These are phyloP conservation scores for Tetranychus truncatus DNA, from an alignment of 2,888 invertebrate genomes.

Conservation along the genomic window DNA sequence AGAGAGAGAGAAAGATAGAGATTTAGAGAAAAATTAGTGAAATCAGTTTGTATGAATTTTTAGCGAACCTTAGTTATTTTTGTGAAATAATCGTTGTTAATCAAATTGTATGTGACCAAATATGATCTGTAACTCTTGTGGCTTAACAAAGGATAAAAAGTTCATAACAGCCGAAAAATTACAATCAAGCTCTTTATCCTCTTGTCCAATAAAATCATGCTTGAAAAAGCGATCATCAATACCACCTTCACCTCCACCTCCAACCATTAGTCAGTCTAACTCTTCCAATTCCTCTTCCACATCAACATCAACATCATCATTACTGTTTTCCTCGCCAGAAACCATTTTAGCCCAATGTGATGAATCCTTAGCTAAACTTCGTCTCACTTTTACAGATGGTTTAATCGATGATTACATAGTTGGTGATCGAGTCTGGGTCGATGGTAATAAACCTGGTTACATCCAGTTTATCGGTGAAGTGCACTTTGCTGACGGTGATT, in stretches of 20 bases:
- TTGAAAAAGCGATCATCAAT: neutral
- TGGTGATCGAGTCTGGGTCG: constrained; percentile 83
- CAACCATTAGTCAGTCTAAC: neutral
- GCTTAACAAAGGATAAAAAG: neutral
- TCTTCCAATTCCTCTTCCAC: neutral
- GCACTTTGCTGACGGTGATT: constrained; percentile 90
- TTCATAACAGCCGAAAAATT: neutral
- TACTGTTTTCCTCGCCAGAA: neutral
- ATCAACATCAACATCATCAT: neutral
- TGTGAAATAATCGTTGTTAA: neutral
- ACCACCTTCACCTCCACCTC: neutral
- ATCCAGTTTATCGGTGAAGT: constrained; percentile 87
- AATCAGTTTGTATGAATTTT: neutral
- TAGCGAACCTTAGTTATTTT: neutral
- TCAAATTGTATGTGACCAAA: neutral
- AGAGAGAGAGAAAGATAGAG: neutral
- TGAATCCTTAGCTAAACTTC: neutral
- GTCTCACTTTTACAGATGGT: neutral
- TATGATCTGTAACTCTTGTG: neutral
- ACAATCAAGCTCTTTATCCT: neutral
- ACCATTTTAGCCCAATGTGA: neutral
- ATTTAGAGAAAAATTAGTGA: neutral
- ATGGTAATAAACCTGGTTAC: constrained; percentile 71
- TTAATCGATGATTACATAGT: constrained; percentile 68
- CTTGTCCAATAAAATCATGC: neutral